Evolutionary conservation across 2,797 vertebrate genomes (phyloP), one percentile per base, ranked within the genome.

Genomic region (Pitangus sulphuratus): DNA sequence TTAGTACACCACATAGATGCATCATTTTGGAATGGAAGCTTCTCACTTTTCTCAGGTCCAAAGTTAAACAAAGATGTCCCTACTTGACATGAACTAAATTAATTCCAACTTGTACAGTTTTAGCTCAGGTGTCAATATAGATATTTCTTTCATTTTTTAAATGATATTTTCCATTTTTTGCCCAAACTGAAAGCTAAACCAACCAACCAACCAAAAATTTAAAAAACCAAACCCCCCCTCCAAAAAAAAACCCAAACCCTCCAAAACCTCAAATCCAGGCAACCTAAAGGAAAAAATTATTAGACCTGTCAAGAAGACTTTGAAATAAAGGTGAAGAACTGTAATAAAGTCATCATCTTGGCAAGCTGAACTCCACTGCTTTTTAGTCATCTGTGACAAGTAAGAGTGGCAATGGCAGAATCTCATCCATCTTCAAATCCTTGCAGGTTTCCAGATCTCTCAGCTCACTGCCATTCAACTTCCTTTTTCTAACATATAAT

Each of bases 321-420:
- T 51, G 54, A 96, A 87, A 90, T 71, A 56, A 61, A 84, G 50
- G 54, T 61, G 39, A 75, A 56, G 31, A 81, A 58, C 58, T 75
- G 44, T 87, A 82, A 93, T 87, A 70, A 86, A 88, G n/a, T 44
- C 33, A 69, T 90, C 50, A 84, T 28, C 81, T 69, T 70, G 54
- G 33, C 50, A 90, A 70, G 58, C 54, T 83, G 74, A 90, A 66
- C 39, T 69, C 62, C 2, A 4, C 2, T 21, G 51, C 60, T 54
- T 87, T 81, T 90, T 45, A 82, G 86, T 87, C 80, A 72, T 70
- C 12, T 17, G 6, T 72, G 93, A 84, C 54, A 91, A 84, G 28
- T 30, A 50, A 76, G 16, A 81, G 35, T 33, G 66, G 84, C 72
- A 91, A 54, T 5, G 58, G 51, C 74, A 87, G 54, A 68, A 78